Conservation (phyloP, 2,113 vertebrate genomes). For the Carlito syrichta region DNA sequence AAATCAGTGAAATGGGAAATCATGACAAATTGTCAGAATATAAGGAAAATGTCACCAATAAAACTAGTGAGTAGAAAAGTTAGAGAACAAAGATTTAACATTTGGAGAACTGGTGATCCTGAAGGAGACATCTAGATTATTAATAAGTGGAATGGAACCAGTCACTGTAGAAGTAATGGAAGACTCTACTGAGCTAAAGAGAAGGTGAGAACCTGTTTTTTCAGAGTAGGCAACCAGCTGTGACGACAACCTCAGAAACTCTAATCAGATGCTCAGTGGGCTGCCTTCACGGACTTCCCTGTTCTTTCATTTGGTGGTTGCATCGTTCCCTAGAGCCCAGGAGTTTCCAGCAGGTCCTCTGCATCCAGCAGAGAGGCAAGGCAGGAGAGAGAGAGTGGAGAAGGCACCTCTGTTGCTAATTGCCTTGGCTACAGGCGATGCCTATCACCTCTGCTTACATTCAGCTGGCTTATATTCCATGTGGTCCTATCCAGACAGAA, state of each 20-base stretch:
- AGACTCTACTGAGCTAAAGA: not conserved
- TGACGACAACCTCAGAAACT: not conserved
- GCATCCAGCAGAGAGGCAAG: not conserved
- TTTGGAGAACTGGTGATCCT: not conserved
- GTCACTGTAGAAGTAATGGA: not conserved
- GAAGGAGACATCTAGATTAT: not conserved
- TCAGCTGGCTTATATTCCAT: not conserved
- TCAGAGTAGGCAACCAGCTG: not conserved
- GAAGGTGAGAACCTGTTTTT: not conserved
- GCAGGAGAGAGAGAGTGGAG: not conserved
- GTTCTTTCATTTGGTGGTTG: not conserved
- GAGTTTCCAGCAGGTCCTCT: not conserved
- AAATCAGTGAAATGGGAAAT: not conserved
- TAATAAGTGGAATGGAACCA: too few species aligned
- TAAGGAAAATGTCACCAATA: not conserved
- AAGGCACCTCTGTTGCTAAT: not conserved
- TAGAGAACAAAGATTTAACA: not conserved
- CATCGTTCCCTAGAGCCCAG: too few species aligned
- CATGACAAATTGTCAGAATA: not conserved
- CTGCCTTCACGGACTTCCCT: not conserved
- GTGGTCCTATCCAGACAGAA: not conserved
- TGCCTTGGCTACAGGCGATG: not conserved
- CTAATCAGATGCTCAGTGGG: not conserved
- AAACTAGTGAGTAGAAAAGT: not conserved
- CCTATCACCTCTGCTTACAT: not conserved